Conservation (phyloP, 2,888 invertebrate species). For the Hoplodrina ambigua region DNA sequence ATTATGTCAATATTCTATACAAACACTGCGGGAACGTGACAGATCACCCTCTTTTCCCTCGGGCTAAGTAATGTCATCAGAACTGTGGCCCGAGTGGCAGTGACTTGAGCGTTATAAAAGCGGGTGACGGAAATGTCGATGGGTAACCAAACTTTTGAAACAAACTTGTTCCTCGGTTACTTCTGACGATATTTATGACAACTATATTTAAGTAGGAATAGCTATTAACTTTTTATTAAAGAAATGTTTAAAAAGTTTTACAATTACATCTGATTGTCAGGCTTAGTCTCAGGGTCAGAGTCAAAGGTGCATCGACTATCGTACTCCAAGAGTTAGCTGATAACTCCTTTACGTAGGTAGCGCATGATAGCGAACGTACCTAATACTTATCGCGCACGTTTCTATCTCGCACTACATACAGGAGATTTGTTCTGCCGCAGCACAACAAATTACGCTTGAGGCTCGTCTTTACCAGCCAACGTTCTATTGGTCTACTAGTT, state of each 20-base stretch:
- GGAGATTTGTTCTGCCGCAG: background rate
- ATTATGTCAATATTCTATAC: slow-evolving; percentile 73
- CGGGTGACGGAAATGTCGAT: slow-evolving; percentile 22
- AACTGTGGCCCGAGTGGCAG: slow-evolving; percentile 27
- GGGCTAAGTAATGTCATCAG: slow-evolving; percentile 42
- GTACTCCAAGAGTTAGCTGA: slow-evolving; percentile 16
- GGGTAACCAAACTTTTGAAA: slow-evolving; percentile 24
- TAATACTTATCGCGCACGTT: background rate
- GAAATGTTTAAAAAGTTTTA: background rate
- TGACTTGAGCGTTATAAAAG: slow-evolving; percentile 24
- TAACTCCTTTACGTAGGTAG: slow-evolving; percentile 22
- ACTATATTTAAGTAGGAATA: background rate
- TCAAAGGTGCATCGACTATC: slow-evolving; percentile 16
- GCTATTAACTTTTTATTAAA: background rate
- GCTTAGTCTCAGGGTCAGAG: slow-evolving; percentile 25
- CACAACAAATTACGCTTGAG: background rate
- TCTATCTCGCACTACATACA: background rate
- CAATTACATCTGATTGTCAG: background rate
- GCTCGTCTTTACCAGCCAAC: background rate
- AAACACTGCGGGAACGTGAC: slow-evolving; percentile 58
- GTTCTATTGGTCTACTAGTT: background rate
- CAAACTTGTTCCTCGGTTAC: background rate
- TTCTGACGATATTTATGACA: background rate
- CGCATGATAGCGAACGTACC: slow-evolving; percentile 12
- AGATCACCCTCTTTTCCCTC: slow-evolving; percentile 56